Evolutionary conservation across 2,888 invertebrate genomes (phyloP).

Genomic region (Reticulitermes lucifugus): DNA sequence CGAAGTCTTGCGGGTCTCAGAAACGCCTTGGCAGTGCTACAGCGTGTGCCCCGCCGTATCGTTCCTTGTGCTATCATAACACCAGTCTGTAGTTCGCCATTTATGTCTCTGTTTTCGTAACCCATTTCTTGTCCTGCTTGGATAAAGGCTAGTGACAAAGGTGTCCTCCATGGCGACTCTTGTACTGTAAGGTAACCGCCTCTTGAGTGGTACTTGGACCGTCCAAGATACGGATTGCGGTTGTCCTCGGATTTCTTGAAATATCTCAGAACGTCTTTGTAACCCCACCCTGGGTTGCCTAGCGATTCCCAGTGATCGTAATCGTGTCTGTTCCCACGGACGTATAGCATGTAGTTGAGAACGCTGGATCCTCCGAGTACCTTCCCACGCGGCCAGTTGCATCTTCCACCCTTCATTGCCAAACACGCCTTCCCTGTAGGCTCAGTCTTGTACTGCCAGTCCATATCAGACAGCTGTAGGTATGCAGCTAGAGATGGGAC

Average conservation of each 20-base stretch:
- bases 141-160: conserved; percentile 84
- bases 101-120: conserved; percentile 85
- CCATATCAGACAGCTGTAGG: conserved; percentile 85
- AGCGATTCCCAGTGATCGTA: conserved; percentile 90
- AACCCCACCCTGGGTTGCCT: conserved; percentile 92
- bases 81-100: conserved; percentile 83
- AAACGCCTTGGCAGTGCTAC: conserved; percentile 91
- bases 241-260: conserved; percentile 93
- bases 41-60: conserved; percentile 80
- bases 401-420: conserved; percentile 83
- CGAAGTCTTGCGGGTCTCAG: conserved; percentile 80
- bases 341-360: conserved; percentile 92
- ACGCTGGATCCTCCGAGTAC: conserved; percentile 90
- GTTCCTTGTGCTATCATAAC: conserved; percentile 88
- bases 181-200: conserved; percentile 84
- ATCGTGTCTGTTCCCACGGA: conserved; percentile 84
- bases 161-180: conserved; percentile 87
- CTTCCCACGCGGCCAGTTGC: conserved; percentile 91
- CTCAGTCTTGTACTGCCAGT: conserved; percentile 92
- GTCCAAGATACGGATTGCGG: conserved; percentile 83
- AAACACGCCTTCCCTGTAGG: conserved; percentile 84
- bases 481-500: conserved; percentile 90
- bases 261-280: conserved; percentile 83
- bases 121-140: conserved; percentile 86
- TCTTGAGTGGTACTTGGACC: conserved; percentile 74